Percentiles rank a stretch among this genome's conserved stretches.
These are phyloP conservation scores for Leucophenga montana DNA, from an alignment of 2,888 invertebrate genomes.

Conservation along the genomic window DNA sequence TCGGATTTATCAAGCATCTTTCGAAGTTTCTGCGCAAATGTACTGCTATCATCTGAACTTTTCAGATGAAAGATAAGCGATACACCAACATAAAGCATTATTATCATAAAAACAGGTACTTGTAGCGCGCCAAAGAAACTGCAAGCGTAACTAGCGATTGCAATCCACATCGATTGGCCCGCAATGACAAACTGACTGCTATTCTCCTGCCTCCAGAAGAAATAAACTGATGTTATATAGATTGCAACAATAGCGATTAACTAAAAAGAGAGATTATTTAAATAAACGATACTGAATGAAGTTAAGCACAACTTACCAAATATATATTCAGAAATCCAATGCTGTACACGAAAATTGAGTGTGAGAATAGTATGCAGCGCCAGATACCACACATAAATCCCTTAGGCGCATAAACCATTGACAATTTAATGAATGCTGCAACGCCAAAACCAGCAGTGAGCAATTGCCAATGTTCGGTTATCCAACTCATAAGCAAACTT, in stretches of 20 bases:
- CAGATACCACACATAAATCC: slow-evolving; percentile 76
- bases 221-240: slow-evolving; percentile 81
- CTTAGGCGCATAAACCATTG: slow-evolving; percentile 77
- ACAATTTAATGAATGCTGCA: slow-evolving; percentile 63
- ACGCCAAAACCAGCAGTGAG: slow-evolving; percentile 74
- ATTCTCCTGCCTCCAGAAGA: slow-evolving; percentile 84
- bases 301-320: slow-evolving; percentile 54
- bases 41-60: slow-evolving; percentile 59
- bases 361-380: slow-evolving; percentile 70
- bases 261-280: slow-evolving; percentile 75
- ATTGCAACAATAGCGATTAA: slow-evolving; percentile 79
- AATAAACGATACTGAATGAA: not conserved
- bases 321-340: slow-evolving; percentile 70
- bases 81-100: slow-evolving; percentile 76
- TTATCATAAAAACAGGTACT: slow-evolving; percentile 81
- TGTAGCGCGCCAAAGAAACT: slow-evolving; percentile 84
- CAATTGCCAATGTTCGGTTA: slow-evolving; percentile 80
- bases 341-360: slow-evolving; percentile 66
- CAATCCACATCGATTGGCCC: slow-evolving; percentile 84
- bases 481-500: slow-evolving; percentile 81
- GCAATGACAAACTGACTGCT: slow-evolving; percentile 79
- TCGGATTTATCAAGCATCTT: slow-evolving; percentile 66
- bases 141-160: slow-evolving; percentile 83
- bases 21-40: slow-evolving; percentile 60
- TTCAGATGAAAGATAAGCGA: slow-evolving; percentile 71